Conservation (phyloP, 1,140 invertebrate species). For the Plodia interpunctella region DNA sequence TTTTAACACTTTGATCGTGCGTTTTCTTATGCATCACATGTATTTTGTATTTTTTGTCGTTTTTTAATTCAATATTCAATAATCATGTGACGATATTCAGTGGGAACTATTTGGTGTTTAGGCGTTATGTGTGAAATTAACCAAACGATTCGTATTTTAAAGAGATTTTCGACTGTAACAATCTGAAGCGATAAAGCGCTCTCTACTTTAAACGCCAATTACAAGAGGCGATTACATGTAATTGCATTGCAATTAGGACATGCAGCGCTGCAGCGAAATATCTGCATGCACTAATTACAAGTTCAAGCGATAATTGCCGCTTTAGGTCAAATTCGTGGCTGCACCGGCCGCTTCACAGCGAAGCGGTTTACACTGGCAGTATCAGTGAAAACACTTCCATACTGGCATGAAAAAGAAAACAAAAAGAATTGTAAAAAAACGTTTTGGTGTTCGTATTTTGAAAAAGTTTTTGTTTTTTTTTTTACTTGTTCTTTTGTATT, state of each 20-base stretch:
- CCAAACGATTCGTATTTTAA: too few species aligned
- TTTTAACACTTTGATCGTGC: not conserved
- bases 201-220: constrained; percentile 34
- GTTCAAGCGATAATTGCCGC: constrained; percentile 59
- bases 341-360: constrained; percentile 20
- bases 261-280: constrained; percentile 43
- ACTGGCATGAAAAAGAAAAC: too few species aligned
- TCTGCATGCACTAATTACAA: constrained; percentile 58
- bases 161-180: not conserved
- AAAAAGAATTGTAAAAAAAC: too few species aligned
- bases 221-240: constrained; percentile 49
- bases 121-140: too few species aligned
- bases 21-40: not conserved
- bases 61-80: not conserved
- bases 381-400: too few species aligned
- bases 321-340: constrained; percentile 52
- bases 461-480: too few species aligned
- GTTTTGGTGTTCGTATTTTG: too few species aligned
- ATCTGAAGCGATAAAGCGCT: constrained; percentile 29
- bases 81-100: not conserved
- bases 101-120: too few species aligned
- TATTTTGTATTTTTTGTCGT: not conserved
- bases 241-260: constrained; percentile 60
- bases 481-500: too few species aligned
- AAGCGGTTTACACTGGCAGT: too few species aligned